Evolutionary conservation across 2,113 vertebrate genomes (phyloP).

Genomic region (Sitta europaea): DNA sequence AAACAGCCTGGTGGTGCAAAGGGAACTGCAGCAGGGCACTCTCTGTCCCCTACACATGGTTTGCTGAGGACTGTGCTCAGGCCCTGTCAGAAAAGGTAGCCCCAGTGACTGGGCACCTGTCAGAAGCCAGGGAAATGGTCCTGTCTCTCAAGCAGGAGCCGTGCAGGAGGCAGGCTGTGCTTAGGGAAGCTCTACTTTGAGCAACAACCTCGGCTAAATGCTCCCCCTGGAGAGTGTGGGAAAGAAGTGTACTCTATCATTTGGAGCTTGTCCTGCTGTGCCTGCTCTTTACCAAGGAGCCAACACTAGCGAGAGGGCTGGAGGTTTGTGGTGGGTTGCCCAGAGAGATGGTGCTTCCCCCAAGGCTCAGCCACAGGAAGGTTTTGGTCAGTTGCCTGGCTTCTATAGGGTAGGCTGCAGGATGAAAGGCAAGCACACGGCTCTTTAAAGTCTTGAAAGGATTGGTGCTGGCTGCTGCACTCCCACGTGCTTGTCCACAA

Average conservation of each 20-base stretch:
- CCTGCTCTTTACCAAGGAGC: neutral
- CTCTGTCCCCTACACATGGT: accelerated
- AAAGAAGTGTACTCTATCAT: neutral
- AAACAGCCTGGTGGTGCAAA: neutral
- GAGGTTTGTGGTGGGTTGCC: neutral
- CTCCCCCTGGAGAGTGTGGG: neutral
- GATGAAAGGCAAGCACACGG: neutral
- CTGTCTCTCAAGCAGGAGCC: neutral
- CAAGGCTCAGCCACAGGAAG: neutral
- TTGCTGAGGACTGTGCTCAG: neutral
- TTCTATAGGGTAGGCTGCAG: neutral
- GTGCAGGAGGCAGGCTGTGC: accelerated
- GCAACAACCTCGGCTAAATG: neutral
- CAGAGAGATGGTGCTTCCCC: accelerated
- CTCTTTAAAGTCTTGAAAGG: neutral
- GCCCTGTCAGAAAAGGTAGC: neutral
- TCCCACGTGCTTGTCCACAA: neutral
- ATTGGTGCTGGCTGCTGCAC: neutral
- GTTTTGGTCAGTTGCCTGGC: neutral
- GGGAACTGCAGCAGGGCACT: neutral
- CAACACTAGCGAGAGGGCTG: neutral
- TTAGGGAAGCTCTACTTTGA: neutral
- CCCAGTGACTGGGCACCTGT: neutral
- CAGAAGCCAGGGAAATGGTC: neutral
- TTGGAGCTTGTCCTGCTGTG: neutral